Percentiles rank a stretch among this genome's conserved stretches.
Evolutionary conservation across 2,888 invertebrate species (phyloP).

Genomic region (Sacculina carcini): DNA sequence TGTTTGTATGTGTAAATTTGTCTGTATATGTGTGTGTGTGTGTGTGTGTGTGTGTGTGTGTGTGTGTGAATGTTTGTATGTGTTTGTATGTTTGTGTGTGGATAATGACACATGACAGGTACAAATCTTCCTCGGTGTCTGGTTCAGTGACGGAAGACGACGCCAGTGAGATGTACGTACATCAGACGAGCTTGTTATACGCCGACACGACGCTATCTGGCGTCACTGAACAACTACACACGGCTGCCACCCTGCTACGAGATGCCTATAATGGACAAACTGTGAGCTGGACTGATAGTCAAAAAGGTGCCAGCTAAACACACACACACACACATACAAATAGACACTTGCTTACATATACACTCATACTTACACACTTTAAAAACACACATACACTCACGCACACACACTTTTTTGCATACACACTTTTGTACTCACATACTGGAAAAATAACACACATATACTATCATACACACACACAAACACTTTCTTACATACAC

Average conservation of each 20-base stretch:
- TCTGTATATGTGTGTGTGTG: neutral
- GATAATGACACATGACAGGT: too few relatives aligned
- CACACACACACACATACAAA: neutral
- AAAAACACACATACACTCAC: too few relatives aligned
- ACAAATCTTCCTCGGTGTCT: too few relatives aligned
- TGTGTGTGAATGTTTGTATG: neutral
- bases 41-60: neutral
- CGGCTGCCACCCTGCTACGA: slow-evolving; percentile 49
- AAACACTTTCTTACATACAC: neutral
- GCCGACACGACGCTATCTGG: slow-evolving; percentile 31
- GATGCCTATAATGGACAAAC: slow-evolving; percentile 75
- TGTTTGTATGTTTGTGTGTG: neutral
- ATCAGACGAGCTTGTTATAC: slow-evolving; percentile 20
- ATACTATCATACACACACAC: slow-evolving; percentile 1
- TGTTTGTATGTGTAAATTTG: too few relatives aligned
- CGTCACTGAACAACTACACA: slow-evolving; percentile 46
- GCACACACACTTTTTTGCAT: too few relatives aligned
- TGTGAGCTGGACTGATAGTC: slow-evolving; percentile 39
- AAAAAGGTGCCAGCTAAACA: neutral
- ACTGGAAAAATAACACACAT: neutral
- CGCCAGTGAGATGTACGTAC: slow-evolving; percentile 35
- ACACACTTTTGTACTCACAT: neutral
- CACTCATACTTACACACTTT: too few relatives aligned
- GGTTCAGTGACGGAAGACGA: slow-evolving; percentile 36
- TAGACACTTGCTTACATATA: neutral